These are phyloP conservation scores for Enteromius argenteus DNA, from an alignment of 2,797 vertebrate genomes.

Conservation along the genomic window DNA sequence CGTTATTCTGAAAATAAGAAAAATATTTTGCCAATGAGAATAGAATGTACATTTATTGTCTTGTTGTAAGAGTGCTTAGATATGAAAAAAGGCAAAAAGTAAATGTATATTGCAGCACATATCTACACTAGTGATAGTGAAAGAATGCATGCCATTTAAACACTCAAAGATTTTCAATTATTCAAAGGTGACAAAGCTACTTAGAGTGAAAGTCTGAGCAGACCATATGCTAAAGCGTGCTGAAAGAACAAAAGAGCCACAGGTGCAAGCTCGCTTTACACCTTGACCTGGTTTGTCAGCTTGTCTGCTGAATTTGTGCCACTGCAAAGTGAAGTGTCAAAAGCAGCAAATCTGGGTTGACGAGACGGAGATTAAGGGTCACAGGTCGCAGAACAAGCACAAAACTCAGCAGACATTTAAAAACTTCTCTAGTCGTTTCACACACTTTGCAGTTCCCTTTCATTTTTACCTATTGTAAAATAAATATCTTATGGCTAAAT, in stretches of 20 bases:
- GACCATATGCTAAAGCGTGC: not conserved
- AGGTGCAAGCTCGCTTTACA: conserved; percentile 57
- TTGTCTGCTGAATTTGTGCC: conserved; percentile 47
- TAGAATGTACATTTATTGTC: not conserved
- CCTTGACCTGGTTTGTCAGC: conserved; percentile 53
- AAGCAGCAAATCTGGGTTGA: conserved; percentile 45
- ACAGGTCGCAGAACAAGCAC: conserved; percentile 36
- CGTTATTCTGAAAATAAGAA: not conserved
- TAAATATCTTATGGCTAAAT: conserved; percentile 39
- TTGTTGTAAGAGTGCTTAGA: not conserved
- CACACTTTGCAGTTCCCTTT: conserved; percentile 11
- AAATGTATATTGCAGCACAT: not conserved
- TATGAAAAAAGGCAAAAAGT: not conserved
- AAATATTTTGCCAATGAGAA: not conserved
- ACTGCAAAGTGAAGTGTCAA: conserved; percentile 46
- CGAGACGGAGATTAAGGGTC: conserved; percentile 36
- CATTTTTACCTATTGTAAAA: conserved; percentile 14
- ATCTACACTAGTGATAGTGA: not conserved
- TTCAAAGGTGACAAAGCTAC: conserved; percentile 11
- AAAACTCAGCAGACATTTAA: conserved; percentile 31
- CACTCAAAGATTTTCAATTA: conserved; percentile 3
- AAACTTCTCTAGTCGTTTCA: conserved; percentile 35
- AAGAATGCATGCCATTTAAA: not conserved
- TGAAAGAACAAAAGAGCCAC: conserved; percentile 40
- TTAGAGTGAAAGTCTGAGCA: not conserved